phyloP scores from a whole-genome alignment of 2,888 invertebrate species.

The Galerucella nymphaeae region DNA sequence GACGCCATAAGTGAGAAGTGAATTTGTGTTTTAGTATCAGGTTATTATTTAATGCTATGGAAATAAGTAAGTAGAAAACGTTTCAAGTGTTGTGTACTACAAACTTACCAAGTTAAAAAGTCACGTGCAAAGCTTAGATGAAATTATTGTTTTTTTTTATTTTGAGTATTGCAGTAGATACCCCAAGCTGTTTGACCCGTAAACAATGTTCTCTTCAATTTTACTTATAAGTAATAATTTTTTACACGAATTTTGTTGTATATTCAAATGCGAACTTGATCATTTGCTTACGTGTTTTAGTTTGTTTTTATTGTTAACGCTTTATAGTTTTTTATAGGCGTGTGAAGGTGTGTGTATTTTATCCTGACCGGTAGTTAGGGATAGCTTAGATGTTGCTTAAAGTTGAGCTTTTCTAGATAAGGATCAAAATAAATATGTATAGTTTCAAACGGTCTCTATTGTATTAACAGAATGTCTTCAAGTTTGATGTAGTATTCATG shows the following conservation, averaged over 20 bases:
- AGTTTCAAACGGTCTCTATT: neutral
- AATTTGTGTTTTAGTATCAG: slow-evolving; percentile 52
- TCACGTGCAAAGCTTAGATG: slow-evolving; percentile 9
- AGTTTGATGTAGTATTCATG: neutral
- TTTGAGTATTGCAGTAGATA: slow-evolving; percentile 40
- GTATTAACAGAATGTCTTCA: neutral
- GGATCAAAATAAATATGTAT: neutral
- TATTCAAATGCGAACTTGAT: neutral
- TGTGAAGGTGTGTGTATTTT: slow-evolving; percentile 15
- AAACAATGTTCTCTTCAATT: slow-evolving; percentile 43
- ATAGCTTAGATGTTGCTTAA: slow-evolving; percentile 14
- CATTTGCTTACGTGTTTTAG: slow-evolving; percentile 23
- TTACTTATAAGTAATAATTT: slow-evolving; percentile 15
- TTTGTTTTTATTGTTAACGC: slow-evolving; percentile 24
- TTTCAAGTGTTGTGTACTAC: slow-evolving; percentile 19
- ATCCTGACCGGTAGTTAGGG: slow-evolving; percentile 17
- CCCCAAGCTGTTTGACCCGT: slow-evolving; percentile 58
- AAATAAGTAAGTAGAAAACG: slow-evolving; percentile 52
- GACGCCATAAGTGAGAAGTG: slow-evolving; percentile 59
- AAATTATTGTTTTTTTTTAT: slow-evolving; percentile 40
- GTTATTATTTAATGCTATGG: slow-evolving; percentile 52
- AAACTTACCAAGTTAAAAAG: slow-evolving; percentile 1
- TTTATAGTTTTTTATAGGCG: slow-evolving; percentile 4
- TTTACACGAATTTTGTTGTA: slow-evolving; percentile 8
- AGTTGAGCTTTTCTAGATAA: neutral